These are phyloP conservation scores for Ambastaia sidthimunki DNA, from an alignment of 2,797 vertebrate species.

Conservation along the genomic window DNA sequence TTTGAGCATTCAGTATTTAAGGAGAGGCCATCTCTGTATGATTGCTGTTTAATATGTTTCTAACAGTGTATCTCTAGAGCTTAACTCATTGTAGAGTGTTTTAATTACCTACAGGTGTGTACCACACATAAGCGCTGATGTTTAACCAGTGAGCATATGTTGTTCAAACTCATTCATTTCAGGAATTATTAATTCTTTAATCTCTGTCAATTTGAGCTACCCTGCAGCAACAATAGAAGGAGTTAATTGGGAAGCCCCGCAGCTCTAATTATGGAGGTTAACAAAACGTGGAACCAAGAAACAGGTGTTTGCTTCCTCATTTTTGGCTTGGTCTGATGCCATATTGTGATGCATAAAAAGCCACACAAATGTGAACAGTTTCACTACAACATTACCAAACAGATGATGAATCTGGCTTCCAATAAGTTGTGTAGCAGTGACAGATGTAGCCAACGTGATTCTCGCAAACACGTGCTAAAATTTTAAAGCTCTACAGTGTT, in stretches of 20 bases:
- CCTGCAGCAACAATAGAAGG: constrained; percentile 14
- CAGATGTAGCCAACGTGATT: background rate
- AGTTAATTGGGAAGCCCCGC: constrained; percentile 36
- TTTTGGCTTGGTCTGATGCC: constrained; percentile 38
- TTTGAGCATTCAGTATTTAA: background rate
- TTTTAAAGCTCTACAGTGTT: background rate
- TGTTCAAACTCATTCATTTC: constrained; percentile 11
- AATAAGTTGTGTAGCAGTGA: background rate
- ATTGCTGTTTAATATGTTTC: constrained; percentile 27
- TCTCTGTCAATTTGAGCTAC: constrained; percentile 24
- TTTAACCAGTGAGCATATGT: background rate
- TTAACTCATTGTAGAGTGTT: constrained; percentile 6
- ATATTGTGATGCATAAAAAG: constrained; percentile 15
- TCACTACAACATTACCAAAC: background rate
- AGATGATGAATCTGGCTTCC: constrained; percentile 20
- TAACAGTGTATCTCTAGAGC: constrained; percentile 9
- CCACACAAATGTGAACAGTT: background rate
- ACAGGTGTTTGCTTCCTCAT: constrained; percentile 37
- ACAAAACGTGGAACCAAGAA: constrained; percentile 30
- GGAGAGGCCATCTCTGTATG: background rate
- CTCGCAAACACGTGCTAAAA: background rate
- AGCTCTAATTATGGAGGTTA: constrained; percentile 37
- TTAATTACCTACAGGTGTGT: constrained; percentile 69
- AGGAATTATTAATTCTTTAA: constrained; percentile 36
- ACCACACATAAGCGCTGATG: constrained; percentile 39